Evolutionary conservation across 2,113 vertebrate species (phyloP), one percentile per base, ranked within the genome.

Genomic region (Bubalus kerabau): DNA sequence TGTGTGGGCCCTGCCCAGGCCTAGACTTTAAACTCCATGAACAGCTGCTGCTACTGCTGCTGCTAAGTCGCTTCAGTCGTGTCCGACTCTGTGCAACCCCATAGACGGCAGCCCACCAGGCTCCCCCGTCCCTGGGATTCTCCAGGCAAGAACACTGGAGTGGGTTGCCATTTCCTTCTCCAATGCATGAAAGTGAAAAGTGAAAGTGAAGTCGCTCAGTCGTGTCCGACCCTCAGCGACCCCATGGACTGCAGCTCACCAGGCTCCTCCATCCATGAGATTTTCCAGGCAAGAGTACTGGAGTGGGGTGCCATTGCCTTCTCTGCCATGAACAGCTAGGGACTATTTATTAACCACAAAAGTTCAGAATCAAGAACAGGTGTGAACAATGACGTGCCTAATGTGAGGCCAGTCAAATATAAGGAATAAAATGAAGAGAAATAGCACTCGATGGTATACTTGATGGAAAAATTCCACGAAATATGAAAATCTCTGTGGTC

Each of bases 361-460:
- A 50, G 15, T n/a, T 30, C 28, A 28, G 40, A 84, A 76, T 62
- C 21, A 64, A 16, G 48, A 94, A 17, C n/a, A 94, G 48, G 59
- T 30, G 40, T 89, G 19, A 86, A 24, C 28, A 62, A 30, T 3
- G 5, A 43, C 2, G 1, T 62, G 19, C 24, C 71, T 48, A 19
- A 26, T 24, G 7, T 36, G 64, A 67, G 64, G 9, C 81, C 13
- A 21, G 12, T 43, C 8, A 30, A 2, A 64, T 2, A 59, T 21
- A 60, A 57, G 36, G 14, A 90, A 78, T 46, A 87, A 56, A 89
- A 62, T 48, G 17, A 88, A 96, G 88, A 67, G 84, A 83, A 85
- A 85, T 0, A 14, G n/a, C 8, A 5, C 36, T 43, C 15, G 2
- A 1, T 19, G 40, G 6, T 9, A 32, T 7, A 0, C 17, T 36